Conservation (phyloP, 2,888 invertebrate genomes). For the Sycophila texana region DNA sequence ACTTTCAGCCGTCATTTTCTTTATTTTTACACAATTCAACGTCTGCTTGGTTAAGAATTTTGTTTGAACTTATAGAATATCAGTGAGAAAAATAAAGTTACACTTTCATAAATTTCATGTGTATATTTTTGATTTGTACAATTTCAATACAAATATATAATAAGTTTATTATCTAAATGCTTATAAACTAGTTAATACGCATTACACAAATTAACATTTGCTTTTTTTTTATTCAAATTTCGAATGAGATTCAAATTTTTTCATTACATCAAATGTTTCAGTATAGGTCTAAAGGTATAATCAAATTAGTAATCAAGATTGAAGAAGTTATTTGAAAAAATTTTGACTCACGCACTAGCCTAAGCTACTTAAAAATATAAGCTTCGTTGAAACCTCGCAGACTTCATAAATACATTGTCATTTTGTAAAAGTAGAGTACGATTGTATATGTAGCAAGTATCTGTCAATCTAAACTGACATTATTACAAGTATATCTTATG, state of each 20-base stretch:
- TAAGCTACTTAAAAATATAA: slow-evolving; percentile 15
- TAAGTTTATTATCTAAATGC: slow-evolving; percentile 26
- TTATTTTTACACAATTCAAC: too few species aligned
- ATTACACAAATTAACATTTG: slow-evolving; percentile 24
- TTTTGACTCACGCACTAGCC: too few species aligned
- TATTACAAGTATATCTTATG: slow-evolving; percentile 4
- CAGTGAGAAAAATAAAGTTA: not conserved
- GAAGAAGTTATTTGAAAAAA: too few species aligned
- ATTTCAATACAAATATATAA: slow-evolving; percentile 50
- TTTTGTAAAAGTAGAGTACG: not conserved
- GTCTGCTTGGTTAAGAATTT: not conserved
- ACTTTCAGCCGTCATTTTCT: too few species aligned
- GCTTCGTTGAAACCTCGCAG: slow-evolving; percentile 25
- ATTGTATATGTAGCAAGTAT: slow-evolving; percentile 12
- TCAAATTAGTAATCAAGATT: too few species aligned
- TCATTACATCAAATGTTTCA: too few species aligned
- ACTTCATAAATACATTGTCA: slow-evolving; percentile 16
- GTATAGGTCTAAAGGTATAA: too few species aligned
- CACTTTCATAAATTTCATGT: slow-evolving; percentile 6
- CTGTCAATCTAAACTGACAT: slow-evolving; percentile 27
- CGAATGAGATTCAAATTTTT: too few species aligned
- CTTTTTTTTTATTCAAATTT: slow-evolving; percentile 1
- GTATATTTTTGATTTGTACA: slow-evolving; percentile 46
- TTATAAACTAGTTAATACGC: slow-evolving; percentile 36
- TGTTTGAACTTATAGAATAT: not conserved